Percentiles rank a stretch among this genome's conserved stretches.
Evolutionary conservation across 2,797 vertebrate species (phyloP).

Genomic region (Eulemur mongoz): DNA sequence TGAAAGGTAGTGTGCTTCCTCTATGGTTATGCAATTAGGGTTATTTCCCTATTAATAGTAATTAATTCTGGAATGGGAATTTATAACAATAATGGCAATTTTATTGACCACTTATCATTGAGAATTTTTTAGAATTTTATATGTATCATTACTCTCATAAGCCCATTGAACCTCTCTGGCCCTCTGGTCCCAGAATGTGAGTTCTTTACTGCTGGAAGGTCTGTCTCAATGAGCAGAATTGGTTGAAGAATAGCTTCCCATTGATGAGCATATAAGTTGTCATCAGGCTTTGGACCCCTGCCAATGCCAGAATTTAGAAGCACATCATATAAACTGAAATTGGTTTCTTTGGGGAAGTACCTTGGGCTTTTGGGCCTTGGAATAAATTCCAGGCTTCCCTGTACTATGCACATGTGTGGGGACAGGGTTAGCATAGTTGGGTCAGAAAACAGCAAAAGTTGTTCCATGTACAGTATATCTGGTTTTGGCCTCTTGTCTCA

Average conservation of each 20-base stretch:
- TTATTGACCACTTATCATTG: neutral
- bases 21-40: neutral
- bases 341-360: neutral
- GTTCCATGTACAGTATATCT: neutral
- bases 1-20: neutral
- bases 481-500: neutral
- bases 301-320: neutral
- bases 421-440: neutral
- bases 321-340: neutral
- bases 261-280: neutral
- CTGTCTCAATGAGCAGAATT: neutral
- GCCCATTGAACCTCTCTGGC: neutral
- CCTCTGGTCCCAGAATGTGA: neutral
- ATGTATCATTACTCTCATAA: neutral
- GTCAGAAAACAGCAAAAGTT: neutral
- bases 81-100: neutral
- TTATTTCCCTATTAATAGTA: neutral
- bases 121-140: neutral
- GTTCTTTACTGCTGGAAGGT: neutral
- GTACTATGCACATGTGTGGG: neutral
- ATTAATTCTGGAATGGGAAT: neutral
- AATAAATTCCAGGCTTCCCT: neutral
- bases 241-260: neutral
- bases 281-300: neutral
- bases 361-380: neutral